Conservation (phyloP, 2,888 invertebrate species). For the Perdita meconis region DNA sequence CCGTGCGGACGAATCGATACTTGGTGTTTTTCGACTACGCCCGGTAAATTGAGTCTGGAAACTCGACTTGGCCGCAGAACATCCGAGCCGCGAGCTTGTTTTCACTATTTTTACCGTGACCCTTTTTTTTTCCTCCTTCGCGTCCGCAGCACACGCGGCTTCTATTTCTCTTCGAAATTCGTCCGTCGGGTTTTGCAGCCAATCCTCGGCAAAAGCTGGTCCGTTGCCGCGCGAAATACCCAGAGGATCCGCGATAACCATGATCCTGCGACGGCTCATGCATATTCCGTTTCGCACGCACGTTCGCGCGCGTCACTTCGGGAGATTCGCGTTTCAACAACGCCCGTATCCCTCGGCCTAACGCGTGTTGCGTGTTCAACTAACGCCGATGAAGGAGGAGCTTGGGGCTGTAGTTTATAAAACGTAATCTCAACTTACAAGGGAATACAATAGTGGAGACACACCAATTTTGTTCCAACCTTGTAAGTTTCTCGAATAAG, state of each 20-base stretch:
- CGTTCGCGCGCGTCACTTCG: slow-evolving; percentile 22
- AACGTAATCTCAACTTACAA: background rate
- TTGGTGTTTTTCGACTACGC: slow-evolving; percentile 19
- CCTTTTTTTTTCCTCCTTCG: background rate
- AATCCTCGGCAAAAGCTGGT: slow-evolving; percentile 44
- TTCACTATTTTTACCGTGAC: slow-evolving; percentile 10
- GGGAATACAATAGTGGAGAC: no score
- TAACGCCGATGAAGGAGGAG: background rate
- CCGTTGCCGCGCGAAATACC: slow-evolving; percentile 25
- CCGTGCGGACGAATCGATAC: slow-evolving; percentile 50
- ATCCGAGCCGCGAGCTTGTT: slow-evolving; percentile 1
- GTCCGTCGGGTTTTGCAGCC: slow-evolving; percentile 17
- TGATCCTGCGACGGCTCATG: slow-evolving; percentile 36
- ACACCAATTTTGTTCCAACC: no score
- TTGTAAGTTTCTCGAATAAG: no score
- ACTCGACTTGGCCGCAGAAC: slow-evolving; percentile 3
- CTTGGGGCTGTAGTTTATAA: no score
- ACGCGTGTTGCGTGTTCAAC: slow-evolving; percentile 4
- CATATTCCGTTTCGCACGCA: slow-evolving; percentile 42
- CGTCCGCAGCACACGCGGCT: background rate
- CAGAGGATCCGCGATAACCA: slow-evolving; percentile 33
- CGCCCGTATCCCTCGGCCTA: background rate
- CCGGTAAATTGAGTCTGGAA: slow-evolving; percentile 32
- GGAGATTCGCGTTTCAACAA: slow-evolving; percentile 38
- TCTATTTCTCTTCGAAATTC: slow-evolving; percentile 5